phyloP scores from a whole-genome alignment of 2,888 invertebrate genomes.

The Diploptera punctata region DNA sequence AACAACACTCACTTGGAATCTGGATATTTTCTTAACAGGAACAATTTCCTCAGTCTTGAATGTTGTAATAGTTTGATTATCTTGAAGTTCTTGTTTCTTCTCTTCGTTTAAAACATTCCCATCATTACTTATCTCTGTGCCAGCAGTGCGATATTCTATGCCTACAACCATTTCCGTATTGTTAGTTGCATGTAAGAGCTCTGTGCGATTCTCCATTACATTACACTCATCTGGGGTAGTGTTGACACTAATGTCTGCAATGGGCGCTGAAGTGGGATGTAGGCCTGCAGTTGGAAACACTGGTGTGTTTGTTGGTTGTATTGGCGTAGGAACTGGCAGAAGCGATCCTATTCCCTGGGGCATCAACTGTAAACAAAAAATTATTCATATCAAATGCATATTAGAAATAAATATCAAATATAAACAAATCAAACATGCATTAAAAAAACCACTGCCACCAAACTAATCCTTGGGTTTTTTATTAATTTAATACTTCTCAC shows the following conservation, averaged over 20 bases:
- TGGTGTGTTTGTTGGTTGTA: background rate
- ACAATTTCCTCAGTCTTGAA: background rate
- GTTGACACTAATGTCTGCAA: constrained; percentile 26
- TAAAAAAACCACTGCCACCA: no score
- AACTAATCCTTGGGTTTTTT: no score
- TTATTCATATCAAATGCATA: no score
- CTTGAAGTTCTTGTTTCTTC: background rate
- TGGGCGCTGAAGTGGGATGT: background rate
- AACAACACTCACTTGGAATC: constrained; percentile 61
- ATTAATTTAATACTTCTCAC: no score
- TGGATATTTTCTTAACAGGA: background rate
- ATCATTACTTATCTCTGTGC: background rate
- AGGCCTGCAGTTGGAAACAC: background rate
- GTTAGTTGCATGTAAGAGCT: background rate
- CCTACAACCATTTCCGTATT: no score
- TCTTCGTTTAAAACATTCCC: no score
- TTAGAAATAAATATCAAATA: no score
- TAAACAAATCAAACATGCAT: no score
- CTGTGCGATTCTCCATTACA: background rate
- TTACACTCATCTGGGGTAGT: constrained; percentile 29
- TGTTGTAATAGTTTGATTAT: background rate
- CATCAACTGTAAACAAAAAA: background rate
- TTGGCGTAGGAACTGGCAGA: constrained; percentile 24
- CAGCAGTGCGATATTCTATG: background rate
- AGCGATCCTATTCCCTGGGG: constrained; percentile 9